Percentiles rank a stretch among this genome's conserved stretches.
Conservation (phyloP, 2,888 invertebrate genomes). For the Luffia ferchaultella region DNA sequence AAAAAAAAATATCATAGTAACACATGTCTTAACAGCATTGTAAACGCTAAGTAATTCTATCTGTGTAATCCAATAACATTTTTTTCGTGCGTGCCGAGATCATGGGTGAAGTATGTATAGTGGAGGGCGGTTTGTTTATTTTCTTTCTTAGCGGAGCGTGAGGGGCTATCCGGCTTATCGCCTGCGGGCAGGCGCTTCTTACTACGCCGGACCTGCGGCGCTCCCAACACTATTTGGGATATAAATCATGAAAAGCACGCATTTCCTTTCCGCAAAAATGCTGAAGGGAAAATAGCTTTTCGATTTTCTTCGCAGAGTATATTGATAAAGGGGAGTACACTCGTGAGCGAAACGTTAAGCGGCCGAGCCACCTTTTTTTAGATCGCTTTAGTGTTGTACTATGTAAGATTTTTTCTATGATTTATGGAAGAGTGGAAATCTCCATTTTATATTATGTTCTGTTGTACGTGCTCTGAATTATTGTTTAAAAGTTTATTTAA, state of each 20-base stretch:
- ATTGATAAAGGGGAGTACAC: constrained; percentile 3
- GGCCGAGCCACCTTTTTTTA: not conserved
- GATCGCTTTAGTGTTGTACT: not conserved
- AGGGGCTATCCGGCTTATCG: constrained; percentile 48
- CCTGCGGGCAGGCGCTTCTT: constrained; percentile 41
- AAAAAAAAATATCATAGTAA: too few relatives aligned
- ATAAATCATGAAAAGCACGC: constrained; percentile 62
- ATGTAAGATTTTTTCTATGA: not conserved
- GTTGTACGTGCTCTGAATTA: too few relatives aligned
- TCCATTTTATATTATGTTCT: too few relatives aligned
- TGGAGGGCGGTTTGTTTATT: constrained; percentile 49
- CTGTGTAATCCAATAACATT: not conserved
- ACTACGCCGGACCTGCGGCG: constrained; percentile 14
- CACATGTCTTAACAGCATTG: too few relatives aligned
- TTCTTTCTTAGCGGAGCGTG: constrained; percentile 40
- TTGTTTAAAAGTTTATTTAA: too few relatives aligned
- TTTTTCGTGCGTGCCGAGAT: constrained; percentile 25
- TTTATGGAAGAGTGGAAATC: not conserved
- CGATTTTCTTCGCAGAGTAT: constrained; percentile 37
- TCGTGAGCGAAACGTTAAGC: not conserved
- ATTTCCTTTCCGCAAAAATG: constrained; percentile 55
- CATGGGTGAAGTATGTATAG: constrained; percentile 43
- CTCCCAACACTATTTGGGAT: constrained; percentile 47
- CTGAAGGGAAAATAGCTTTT: constrained; percentile 32
- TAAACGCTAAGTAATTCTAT: not conserved